These are phyloP conservation scores for Steatornis caripensis DNA, from an alignment of 2,113 vertebrate genomes.

Conservation along the genomic window DNA sequence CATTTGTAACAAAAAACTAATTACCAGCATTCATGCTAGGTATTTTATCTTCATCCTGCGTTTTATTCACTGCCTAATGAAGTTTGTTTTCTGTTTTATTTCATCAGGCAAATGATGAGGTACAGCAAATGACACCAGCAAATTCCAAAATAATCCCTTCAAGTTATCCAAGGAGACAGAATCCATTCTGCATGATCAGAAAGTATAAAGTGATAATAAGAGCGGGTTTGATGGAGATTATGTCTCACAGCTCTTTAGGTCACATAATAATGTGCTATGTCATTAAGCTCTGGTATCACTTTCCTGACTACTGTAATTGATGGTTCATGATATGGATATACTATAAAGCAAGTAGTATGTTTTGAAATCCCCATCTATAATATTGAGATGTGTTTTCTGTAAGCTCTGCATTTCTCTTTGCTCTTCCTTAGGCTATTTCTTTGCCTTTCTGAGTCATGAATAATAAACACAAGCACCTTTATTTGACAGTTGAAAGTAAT, in stretches of 20 bases:
- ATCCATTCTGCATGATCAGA: neutral
- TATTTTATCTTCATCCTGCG: neutral
- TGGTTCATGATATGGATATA: neutral
- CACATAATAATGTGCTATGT: slow-evolving; percentile 39
- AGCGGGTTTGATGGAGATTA: slow-evolving; percentile 41
- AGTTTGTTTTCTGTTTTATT: slow-evolving; percentile 15
- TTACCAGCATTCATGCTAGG: neutral
- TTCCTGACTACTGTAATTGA: slow-evolving; percentile 43
- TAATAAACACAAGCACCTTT: slow-evolving; percentile 52
- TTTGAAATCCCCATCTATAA: slow-evolving; percentile 47
- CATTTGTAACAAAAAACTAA: neutral
- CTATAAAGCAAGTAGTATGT: slow-evolving; percentile 38
- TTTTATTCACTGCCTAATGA: slow-evolving; percentile 49
- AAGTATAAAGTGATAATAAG: slow-evolving; percentile 28
- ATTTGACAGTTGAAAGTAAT: slow-evolving; percentile 55
- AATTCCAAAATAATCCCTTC: slow-evolving; percentile 17
- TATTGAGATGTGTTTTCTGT: slow-evolving; percentile 21
- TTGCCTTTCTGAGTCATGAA: slow-evolving; percentile 37
- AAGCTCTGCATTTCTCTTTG: slow-evolving; percentile 32
- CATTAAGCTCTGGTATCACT: neutral
- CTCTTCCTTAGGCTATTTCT: slow-evolving; percentile 52
- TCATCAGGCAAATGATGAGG: slow-evolving; percentile 33
- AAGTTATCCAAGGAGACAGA: slow-evolving; percentile 22
- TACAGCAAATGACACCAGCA: slow-evolving; percentile 19
- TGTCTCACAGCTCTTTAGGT: slow-evolving; percentile 45